Conservation (phyloP, 2,113 vertebrate genomes). For the Oenanthe melanoleuca region DNA sequence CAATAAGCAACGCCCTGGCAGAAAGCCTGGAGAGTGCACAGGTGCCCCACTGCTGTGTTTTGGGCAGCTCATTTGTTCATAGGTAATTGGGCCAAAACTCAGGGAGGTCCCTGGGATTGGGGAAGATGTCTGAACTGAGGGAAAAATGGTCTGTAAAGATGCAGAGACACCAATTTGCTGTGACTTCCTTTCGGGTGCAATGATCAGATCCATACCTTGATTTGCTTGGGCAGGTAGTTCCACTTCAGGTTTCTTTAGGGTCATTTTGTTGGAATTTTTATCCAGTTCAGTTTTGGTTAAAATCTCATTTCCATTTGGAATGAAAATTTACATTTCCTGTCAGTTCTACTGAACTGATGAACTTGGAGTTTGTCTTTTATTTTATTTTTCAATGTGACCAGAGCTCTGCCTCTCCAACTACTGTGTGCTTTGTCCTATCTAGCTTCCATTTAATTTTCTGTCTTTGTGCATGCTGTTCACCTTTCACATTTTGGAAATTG, state of each 20-base stretch:
- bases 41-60: not conserved
- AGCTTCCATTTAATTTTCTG: not conserved
- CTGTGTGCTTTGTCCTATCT: not conserved
- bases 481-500: slow-evolving; percentile 16
- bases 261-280: not conserved
- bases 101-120: not conserved
- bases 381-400: not conserved
- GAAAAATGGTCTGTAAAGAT: not conserved
- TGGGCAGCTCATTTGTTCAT: not conserved
- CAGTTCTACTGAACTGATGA: not conserved
- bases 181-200: not conserved
- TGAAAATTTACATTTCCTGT: not conserved
- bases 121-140: not conserved
- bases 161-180: not conserved
- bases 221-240: not conserved
- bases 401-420: not conserved
- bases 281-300: not conserved
- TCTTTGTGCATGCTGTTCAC: not conserved
- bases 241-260: not conserved
- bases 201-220: not conserved
- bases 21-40: not conserved
- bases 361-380: not conserved
- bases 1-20: not conserved
- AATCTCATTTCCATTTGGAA: not conserved
- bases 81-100: not conserved